Conservation (phyloP, 1,140 invertebrate genomes). For the Meloidogyne exigua region DNA sequence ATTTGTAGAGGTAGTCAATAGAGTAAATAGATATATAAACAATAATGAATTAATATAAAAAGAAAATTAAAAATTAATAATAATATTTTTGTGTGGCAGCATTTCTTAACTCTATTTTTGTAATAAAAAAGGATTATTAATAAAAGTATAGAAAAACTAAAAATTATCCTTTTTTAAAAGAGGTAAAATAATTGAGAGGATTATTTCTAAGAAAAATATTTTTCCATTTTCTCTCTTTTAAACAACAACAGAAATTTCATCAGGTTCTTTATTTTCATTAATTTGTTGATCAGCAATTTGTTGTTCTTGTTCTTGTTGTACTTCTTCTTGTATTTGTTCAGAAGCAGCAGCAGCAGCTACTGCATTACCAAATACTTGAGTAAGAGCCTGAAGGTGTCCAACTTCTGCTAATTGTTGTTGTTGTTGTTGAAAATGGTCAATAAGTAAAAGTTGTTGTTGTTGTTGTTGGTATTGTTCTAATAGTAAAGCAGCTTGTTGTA, state of each 20-base stretch:
- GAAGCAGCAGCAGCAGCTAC: not conserved
- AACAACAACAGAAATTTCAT: constrained; percentile 2
- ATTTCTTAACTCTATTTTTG: too few relatives aligned
- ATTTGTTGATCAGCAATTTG: not conserved
- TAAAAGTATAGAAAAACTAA: too few relatives aligned
- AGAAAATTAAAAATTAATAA: too few relatives aligned
- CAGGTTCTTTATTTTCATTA: not conserved
- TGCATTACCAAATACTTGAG: not conserved
- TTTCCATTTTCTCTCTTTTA: not conserved
- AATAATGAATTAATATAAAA: too few relatives aligned
- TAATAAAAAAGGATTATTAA: too few relatives aligned
- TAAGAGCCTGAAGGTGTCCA: not conserved
- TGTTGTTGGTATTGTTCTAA: constrained; percentile 1
- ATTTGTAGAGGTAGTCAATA: too few relatives aligned
- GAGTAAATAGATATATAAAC: too few relatives aligned
- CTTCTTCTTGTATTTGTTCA: not conserved
- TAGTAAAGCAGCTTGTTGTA: not conserved
- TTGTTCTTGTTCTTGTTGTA: not conserved
- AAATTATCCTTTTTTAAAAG: too few relatives aligned
- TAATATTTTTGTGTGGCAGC: too few relatives aligned
- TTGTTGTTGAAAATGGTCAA: not conserved
- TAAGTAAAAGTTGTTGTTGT: constrained; percentile 5
- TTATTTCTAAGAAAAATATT: too few relatives aligned
- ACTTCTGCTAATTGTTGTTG: not conserved
- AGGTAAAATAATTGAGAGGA: too few relatives aligned